These are phyloP conservation scores for Ectemnius cavifrons DNA, from an alignment of 2,888 invertebrate species.

Conservation along the genomic window DNA sequence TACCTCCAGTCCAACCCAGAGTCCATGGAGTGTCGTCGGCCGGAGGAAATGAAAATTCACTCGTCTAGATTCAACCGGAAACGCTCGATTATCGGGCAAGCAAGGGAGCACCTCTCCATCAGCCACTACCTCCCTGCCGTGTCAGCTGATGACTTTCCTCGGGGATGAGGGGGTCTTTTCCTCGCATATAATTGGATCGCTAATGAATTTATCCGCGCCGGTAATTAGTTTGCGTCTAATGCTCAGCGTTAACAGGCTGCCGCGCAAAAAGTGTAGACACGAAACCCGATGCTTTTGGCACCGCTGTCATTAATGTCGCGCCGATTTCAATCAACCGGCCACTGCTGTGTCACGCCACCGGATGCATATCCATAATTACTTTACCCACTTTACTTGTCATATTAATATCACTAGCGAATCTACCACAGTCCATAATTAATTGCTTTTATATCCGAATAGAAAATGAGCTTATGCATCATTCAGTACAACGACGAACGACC, in stretches of 20 bases:
- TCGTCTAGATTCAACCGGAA: constrained; percentile 56
- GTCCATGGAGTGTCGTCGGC: constrained; percentile 27
- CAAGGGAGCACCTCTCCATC: constrained; percentile 38
- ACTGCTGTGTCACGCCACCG: too few species aligned
- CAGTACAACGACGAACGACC: too few species aligned
- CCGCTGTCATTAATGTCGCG: background rate
- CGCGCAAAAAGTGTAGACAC: constrained; percentile 27
- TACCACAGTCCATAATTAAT: too few species aligned
- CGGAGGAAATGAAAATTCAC: constrained; percentile 61
- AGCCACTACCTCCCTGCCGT: background rate
- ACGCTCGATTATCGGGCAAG: constrained; percentile 57
- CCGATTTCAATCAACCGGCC: background rate
- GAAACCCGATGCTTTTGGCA: constrained; percentile 14
- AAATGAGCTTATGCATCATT: too few species aligned
- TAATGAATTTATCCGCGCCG: constrained; percentile 55
- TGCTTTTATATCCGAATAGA: too few species aligned
- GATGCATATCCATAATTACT: too few species aligned
- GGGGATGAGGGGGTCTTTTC: constrained; percentile 17
- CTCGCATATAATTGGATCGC: constrained; percentile 44
- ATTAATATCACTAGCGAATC: too few species aligned
- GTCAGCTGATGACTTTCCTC: constrained; percentile 30
- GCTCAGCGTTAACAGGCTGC: constrained; percentile 32
- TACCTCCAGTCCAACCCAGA: too few species aligned
- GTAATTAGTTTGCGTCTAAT: constrained; percentile 52
- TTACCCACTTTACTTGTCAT: too few species aligned